A percentile compares a stretch with the other conserved stretches of the same genome.
Conservation (phyloP, 2,113 vertebrate genomes). For the Girardinichthys multiradiatus region DNA sequence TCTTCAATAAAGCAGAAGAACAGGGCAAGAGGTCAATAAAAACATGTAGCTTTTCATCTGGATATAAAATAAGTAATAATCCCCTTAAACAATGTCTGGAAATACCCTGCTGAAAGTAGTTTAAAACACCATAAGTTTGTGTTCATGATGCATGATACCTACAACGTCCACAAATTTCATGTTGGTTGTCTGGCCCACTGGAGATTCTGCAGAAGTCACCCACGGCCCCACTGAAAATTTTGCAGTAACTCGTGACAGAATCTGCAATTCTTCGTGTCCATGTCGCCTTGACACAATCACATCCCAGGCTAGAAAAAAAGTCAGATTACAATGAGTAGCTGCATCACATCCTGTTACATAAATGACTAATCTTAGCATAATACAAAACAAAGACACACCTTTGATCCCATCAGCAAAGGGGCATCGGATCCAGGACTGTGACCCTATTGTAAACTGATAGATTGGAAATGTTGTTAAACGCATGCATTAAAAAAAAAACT, state of each 20-base stretch:
- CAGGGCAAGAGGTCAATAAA: not conserved
- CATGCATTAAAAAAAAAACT: not conserved
- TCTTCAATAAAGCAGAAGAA: not conserved
- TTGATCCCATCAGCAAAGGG: conserved; percentile 81
- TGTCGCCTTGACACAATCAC: conserved; percentile 11
- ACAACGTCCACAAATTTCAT: conserved; percentile 60
- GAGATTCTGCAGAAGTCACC: not conserved
- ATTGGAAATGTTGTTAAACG: not conserved
- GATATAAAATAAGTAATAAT: not conserved
- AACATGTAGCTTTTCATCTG: not conserved
- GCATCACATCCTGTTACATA: not conserved
- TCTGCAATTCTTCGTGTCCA: conserved; percentile 11
- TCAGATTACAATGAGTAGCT: not conserved
- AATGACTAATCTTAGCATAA: not conserved
- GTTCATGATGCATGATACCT: conserved; percentile 20
- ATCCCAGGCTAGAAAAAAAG: conserved; percentile 55
- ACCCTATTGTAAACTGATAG: conserved; percentile 80
- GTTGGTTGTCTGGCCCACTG: conserved; percentile 29
- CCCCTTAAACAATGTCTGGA: not conserved
- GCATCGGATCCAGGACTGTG: conserved; percentile 82
- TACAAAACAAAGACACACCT: conserved; percentile 72
- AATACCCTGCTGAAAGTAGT: too few species aligned
- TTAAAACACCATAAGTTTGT: too few species aligned
- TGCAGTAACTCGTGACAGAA: conserved; percentile 56
- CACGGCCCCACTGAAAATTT: conserved; percentile 64